Evolutionary conservation across 1,140 invertebrate genomes (phyloP).

Genomic region (Triops longicaudatus): DNA sequence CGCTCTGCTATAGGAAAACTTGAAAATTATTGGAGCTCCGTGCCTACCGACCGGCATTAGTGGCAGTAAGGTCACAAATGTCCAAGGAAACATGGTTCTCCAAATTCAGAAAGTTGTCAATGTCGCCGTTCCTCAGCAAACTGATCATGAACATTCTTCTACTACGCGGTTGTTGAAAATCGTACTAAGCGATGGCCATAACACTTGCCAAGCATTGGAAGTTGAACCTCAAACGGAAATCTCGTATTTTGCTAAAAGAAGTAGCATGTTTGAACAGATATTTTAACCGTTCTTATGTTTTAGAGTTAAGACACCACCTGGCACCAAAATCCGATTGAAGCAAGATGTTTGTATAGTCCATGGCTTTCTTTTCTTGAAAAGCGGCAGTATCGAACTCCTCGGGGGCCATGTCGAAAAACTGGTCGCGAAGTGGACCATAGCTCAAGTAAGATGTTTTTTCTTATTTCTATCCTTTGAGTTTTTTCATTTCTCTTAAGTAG

Average conservation of each 20-base stretch:
- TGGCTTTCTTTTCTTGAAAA: conserved; percentile 60
- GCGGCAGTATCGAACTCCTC: conserved; percentile 55
- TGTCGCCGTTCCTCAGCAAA: conserved; percentile 77
- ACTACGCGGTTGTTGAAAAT: conserved; percentile 74
- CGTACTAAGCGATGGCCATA: conserved; percentile 73
- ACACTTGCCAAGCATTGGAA: conserved; percentile 64
- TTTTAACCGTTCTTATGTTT: conserved; percentile 28
- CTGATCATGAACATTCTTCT: conserved; percentile 64
- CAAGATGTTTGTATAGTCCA: conserved; percentile 49
- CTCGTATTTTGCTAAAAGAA: conserved; percentile 40
- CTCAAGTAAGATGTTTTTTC: conserved; percentile 46
- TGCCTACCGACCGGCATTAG: conserved; percentile 21
- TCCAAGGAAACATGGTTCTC: conserved; percentile 61
- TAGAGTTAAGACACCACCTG: conserved; percentile 61
- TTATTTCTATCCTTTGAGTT: too few species aligned
- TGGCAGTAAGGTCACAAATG: conserved; percentile 19
- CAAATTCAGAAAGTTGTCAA: conserved; percentile 83
- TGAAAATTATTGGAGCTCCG: conserved; percentile 20
- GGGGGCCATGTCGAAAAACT: conserved; percentile 72
- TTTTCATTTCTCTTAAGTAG: too few species aligned
- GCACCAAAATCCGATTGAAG: conserved; percentile 57
- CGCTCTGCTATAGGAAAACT: neutral
- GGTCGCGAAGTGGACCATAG: conserved; percentile 82
- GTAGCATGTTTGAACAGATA: conserved; percentile 14
- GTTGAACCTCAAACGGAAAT: conserved; percentile 55